Percentiles rank a stretch among this genome's conserved stretches.
Evolutionary conservation across 2,888 invertebrate genomes (phyloP).

Genomic region (Asteroscopus sphinx): DNA sequence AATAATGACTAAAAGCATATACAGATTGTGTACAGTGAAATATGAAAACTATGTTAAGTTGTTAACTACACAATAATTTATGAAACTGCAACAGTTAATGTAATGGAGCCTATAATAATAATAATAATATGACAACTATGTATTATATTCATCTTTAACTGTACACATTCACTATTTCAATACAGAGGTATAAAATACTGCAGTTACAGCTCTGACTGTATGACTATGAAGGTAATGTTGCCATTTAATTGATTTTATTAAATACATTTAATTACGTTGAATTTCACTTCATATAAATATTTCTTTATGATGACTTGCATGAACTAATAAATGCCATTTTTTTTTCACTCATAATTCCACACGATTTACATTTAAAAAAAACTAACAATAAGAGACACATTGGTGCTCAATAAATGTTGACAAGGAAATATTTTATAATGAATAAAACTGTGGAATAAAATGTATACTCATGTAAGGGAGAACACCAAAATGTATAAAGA

Average conservation of each 20-base stretch:
- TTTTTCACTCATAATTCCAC: too few species aligned
- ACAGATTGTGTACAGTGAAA: slow-evolving; percentile 56
- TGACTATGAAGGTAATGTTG: slow-evolving; percentile 31
- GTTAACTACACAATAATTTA: slow-evolving; percentile 18
- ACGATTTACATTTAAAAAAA: slow-evolving; percentile 9
- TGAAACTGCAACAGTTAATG: slow-evolving; percentile 1
- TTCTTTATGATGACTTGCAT: neutral
- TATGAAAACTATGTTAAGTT: slow-evolving; percentile 39
- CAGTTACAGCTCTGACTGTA: slow-evolving; percentile 40
- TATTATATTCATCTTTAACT: slow-evolving; percentile 45
- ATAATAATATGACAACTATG: slow-evolving; percentile 9
- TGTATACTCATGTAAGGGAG: slow-evolving; percentile 1
- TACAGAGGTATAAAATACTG: slow-evolving; percentile 60
- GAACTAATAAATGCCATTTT: slow-evolving; percentile 7
- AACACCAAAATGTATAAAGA: slow-evolving; percentile 18
- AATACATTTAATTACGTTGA: slow-evolving; percentile 13
- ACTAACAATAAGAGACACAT: slow-evolving; percentile 21
- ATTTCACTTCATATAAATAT: slow-evolving; percentile 9
- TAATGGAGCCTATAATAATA: neutral
- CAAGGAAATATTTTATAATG: slow-evolving; percentile 3
- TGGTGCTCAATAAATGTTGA: slow-evolving; percentile 11
- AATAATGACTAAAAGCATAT: slow-evolving; percentile 63
- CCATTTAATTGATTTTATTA: slow-evolving; percentile 3
- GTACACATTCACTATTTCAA: slow-evolving; percentile 47
- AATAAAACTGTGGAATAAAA: neutral